A percentile compares a stretch with the other conserved stretches of the same genome.
Evolutionary conservation across 2,113 vertebrate species (phyloP).

Genomic region (Cynoglossus semilaevis): DNA sequence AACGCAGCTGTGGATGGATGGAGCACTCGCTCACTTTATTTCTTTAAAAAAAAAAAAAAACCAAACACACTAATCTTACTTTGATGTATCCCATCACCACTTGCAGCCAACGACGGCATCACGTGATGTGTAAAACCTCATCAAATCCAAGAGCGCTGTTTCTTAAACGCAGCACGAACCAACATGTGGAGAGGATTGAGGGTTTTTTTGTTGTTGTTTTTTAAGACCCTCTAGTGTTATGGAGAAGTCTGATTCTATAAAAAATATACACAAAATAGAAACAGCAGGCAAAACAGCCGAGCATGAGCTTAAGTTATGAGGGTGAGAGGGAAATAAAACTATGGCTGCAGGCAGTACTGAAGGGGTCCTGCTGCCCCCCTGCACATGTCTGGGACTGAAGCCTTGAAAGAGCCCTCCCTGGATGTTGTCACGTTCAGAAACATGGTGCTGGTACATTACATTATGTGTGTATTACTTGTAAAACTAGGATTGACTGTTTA

Average conservation of each 20-base stretch:
- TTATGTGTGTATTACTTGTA: no score
- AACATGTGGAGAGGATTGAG: slow-evolving; percentile 11
- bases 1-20: slow-evolving; percentile 28
- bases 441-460: no score
- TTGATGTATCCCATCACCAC: slow-evolving; percentile 7
- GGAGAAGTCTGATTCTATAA: not conserved
- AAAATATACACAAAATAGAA: not conserved
- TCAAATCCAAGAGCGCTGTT: not conserved
- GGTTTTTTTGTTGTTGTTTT: not conserved
- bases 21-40: not conserved
- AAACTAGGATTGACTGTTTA: no score
- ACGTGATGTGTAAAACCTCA: not conserved
- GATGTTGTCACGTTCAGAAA: no score
- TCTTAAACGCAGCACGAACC: slow-evolving; percentile 9
- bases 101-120: not conserved
- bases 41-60: not conserved
- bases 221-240: not conserved
- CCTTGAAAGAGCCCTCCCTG: no score
- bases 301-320: no score
- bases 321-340: no score
- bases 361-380: no score
- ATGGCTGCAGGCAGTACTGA: no score
- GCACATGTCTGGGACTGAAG: no score
- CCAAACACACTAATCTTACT: not conserved
- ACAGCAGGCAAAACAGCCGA: not conserved